These are phyloP conservation scores for Stramonita haemastoma DNA, from an alignment of 2,888 invertebrate species.

Conservation along the genomic window DNA sequence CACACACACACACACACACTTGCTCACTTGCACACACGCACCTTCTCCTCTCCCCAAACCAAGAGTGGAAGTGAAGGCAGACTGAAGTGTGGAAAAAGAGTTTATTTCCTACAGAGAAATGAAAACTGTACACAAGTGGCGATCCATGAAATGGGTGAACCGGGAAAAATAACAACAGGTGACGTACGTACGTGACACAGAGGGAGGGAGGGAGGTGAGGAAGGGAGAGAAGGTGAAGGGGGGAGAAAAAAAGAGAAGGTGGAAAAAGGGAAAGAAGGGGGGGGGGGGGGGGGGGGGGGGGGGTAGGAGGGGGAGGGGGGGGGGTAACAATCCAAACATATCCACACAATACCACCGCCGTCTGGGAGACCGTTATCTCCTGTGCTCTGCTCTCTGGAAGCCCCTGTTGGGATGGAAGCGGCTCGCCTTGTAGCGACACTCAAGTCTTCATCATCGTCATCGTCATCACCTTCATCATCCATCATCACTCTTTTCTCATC, in stretches of 20 bases:
- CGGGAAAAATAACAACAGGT: background rate
- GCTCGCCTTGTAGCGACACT: no score
- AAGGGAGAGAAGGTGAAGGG: background rate
- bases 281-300: background rate
- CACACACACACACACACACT: background rate
- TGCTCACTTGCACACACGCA: background rate
- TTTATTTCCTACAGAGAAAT: conserved; percentile 22
- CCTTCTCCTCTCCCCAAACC: no score
- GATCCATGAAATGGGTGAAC: background rate
- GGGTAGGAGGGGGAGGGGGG: no score
- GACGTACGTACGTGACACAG: background rate
- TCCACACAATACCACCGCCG: no score
- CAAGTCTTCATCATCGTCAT: no score
- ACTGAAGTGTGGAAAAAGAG: conserved; percentile 6
- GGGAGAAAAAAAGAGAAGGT: background rate
- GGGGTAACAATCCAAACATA: no score
- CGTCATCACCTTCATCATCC: no score
- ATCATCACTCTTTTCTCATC: no score
- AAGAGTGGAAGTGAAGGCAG: background rate
- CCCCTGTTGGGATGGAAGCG: no score
- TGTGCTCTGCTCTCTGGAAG: no score
- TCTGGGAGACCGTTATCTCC: no score
- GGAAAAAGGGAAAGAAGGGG: background rate
- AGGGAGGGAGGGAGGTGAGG: background rate
- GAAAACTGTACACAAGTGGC: conserved; percentile 12